A percentile compares a stretch with the other conserved stretches of the same genome.
Evolutionary conservation across 2,888 invertebrate species (phyloP).

Genomic region (Apantesis nais): DNA sequence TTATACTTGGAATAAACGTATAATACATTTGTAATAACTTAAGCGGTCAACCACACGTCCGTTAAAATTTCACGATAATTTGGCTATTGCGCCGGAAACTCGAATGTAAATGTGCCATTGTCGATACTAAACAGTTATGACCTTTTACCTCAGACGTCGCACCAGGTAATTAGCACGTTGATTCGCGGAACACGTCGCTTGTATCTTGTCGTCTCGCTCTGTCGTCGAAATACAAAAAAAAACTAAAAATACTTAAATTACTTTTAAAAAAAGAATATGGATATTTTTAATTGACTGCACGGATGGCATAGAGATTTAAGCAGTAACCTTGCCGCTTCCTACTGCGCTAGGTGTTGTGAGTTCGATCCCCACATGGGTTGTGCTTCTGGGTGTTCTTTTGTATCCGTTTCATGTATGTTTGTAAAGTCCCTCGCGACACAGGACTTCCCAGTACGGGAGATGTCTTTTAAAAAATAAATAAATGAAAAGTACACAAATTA

Average conservation of each 20-base stretch:
- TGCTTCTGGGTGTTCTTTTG: no score
- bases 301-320: no score
- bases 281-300: neutral
- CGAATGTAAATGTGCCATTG: constrained; percentile 80
- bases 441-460: no score
- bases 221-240: neutral
- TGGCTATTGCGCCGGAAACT: constrained; percentile 74
- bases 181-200: constrained; percentile 59
- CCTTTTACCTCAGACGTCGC: constrained; percentile 64
- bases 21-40: constrained; percentile 46
- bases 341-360: no score
- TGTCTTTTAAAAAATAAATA: no score
- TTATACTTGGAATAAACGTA: constrained; percentile 7
- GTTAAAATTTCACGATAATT: constrained; percentile 75
- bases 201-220: neutral
- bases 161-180: constrained; percentile 61
- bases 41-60: constrained; percentile 73
- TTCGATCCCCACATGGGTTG: no score
- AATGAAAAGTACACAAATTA: no score
- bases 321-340: no score
- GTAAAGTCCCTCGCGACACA: no score
- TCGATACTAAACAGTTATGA: constrained; percentile 71
- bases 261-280: neutral
- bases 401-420: no score
- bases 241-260: neutral